Conservation (phyloP, 2,113 vertebrate species). For the Sorex fumeus region DNA sequence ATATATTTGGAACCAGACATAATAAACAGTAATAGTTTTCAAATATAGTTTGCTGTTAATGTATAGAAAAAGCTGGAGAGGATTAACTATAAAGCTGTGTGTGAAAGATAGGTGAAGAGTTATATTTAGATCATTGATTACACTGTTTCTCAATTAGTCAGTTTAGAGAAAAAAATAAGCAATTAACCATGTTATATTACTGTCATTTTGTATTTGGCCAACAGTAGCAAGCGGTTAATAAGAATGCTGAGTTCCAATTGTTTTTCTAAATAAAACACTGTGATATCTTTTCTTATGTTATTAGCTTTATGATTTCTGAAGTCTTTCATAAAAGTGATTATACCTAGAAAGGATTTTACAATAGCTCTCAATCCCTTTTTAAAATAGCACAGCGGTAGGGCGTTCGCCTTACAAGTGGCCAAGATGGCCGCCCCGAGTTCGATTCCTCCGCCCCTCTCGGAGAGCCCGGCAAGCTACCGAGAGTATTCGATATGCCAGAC, state of each 20-base stretch:
- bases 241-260: conserved; percentile 78
- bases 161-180: conserved; percentile 72
- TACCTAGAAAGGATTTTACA: conserved; percentile 70
- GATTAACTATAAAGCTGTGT: conserved; percentile 67
- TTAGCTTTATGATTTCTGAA: conserved; percentile 69
- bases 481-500: too few species aligned
- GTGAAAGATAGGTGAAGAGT: conserved; percentile 76
- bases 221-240: conserved; percentile 78
- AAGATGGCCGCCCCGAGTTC: too few species aligned
- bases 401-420: too few species aligned
- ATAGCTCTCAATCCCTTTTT: conserved; percentile 63
- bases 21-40: conserved; percentile 30
- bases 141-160: conserved; percentile 78
- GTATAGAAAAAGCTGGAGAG: conserved; percentile 42
- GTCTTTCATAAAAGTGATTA: conserved; percentile 73
- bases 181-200: conserved; percentile 83
- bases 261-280: conserved; percentile 76
- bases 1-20: conserved; percentile 20
- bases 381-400: too few species aligned
- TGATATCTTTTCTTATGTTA: conserved; percentile 62
- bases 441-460: too few species aligned
- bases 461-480: too few species aligned
- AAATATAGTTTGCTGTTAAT: conserved; percentile 28
- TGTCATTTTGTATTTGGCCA: conserved; percentile 82
- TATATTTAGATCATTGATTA: conserved; percentile 83